A percentile compares a stretch with the other conserved stretches of the same genome.
Conservation (phyloP, 1,140 invertebrate species). For the Drosophila dunni region DNA sequence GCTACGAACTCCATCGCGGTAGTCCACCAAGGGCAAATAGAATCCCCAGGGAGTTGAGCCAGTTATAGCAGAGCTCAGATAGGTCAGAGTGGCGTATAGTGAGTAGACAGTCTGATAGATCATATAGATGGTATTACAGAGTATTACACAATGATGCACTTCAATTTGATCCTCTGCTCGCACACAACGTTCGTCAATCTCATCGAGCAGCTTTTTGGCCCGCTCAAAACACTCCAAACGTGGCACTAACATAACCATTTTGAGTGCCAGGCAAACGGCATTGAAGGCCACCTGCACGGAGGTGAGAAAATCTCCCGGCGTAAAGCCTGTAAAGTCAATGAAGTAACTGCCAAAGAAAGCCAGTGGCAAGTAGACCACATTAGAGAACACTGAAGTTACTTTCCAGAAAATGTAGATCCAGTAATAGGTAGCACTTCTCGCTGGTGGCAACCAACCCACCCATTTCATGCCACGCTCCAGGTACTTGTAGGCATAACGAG, state of each 20-base stretch:
- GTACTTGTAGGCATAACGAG: slow-evolving; percentile 30
- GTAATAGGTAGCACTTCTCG: not conserved
- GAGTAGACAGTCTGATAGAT: slow-evolving; percentile 19
- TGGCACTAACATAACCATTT: slow-evolving; percentile 13
- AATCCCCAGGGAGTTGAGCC: slow-evolving; percentile 35
- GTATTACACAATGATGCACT: slow-evolving; percentile 28
- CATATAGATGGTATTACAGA: slow-evolving; percentile 28
- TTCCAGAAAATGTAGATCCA: slow-evolving; percentile 17
- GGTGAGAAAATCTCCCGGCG: slow-evolving; percentile 29
- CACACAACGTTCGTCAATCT: slow-evolving; percentile 27
- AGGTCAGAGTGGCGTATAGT: slow-evolving; percentile 15
- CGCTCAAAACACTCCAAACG: slow-evolving; percentile 7
- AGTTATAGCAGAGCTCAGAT: slow-evolving; percentile 18
- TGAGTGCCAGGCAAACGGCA: slow-evolving; percentile 11
- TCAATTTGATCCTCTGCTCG: not conserved
- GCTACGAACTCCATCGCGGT: not conserved
- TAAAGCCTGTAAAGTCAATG: slow-evolving; percentile 27
- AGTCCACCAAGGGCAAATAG: slow-evolving; percentile 39
- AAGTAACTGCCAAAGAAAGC: slow-evolving; percentile 36
- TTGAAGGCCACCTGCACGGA: slow-evolving; percentile 36
- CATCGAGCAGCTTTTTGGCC: slow-evolving; percentile 26
- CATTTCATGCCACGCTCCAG: slow-evolving; percentile 27
- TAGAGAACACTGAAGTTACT: not conserved
- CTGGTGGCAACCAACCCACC: slow-evolving; percentile 36
- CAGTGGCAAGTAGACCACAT: slow-evolving; percentile 18